These are phyloP conservation scores for Siniperca chuatsi DNA, from an alignment of 2,113 vertebrate genomes.

Conservation along the genomic window DNA sequence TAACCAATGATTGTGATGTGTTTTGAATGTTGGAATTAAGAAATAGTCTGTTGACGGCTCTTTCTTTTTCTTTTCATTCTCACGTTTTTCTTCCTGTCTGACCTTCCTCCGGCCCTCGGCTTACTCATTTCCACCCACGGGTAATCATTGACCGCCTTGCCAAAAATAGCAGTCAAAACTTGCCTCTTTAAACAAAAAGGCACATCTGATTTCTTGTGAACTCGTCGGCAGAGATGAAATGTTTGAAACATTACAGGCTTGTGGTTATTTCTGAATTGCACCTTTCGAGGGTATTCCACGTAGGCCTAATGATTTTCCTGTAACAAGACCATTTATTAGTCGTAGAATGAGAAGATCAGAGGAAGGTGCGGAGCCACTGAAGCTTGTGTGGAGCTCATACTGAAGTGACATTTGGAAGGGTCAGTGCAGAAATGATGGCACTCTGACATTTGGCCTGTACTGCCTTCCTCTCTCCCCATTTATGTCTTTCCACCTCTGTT, in stretches of 20 bases:
- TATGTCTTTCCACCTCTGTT: background rate
- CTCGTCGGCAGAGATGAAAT: background rate
- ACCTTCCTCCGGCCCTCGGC: background rate
- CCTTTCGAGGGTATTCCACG: background rate
- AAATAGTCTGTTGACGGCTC: background rate
- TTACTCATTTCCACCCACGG: conserved; percentile 35
- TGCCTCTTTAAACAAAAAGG: background rate
- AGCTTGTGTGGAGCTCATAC: background rate
- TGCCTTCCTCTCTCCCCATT: background rate
- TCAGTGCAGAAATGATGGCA: background rate
- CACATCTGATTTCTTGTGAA: background rate
- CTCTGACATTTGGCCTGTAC: background rate
- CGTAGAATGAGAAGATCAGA: background rate
- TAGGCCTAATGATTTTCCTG: background rate
- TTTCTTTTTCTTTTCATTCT: background rate
- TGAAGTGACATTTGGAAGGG: background rate
- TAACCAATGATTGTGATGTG: background rate
- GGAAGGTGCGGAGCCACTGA: background rate
- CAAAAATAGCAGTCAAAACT: conserved; percentile 44
- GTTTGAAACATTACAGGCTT: background rate
- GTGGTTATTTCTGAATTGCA: background rate
- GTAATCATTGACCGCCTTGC: conserved; percentile 37
- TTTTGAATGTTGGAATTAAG: background rate
- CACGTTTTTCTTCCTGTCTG: background rate
- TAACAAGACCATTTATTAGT: background rate